Percentiles rank a stretch among this genome's conserved stretches.
These are phyloP conservation scores for Zygothrica quintamaculata DNA, from an alignment of 2,888 invertebrate species.

Conservation along the genomic window DNA sequence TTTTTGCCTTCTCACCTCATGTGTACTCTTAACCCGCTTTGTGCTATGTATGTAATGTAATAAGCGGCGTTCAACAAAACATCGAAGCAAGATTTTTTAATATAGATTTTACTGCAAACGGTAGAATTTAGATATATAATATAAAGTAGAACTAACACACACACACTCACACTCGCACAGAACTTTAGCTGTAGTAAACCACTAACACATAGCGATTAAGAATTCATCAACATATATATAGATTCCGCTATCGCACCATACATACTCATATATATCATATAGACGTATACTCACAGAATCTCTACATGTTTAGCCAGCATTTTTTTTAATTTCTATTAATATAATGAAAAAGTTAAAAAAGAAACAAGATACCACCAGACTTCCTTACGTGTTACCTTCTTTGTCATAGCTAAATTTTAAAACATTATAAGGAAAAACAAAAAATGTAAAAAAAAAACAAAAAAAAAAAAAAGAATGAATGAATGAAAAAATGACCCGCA, in stretches of 20 bases:
- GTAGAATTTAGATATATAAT: conserved; percentile 29
- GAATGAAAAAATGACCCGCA: conserved; percentile 17
- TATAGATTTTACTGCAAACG: conserved; percentile 57
- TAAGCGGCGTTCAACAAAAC: conserved; percentile 56
- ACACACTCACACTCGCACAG: conserved; percentile 22
- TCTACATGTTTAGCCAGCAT: conserved; percentile 50
- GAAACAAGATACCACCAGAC: conserved; percentile 77
- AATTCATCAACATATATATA: conserved; percentile 51
- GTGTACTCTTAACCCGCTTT: conserved; percentile 39
- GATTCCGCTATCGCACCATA: conserved; percentile 69
- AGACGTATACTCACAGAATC: conserved; percentile 28
- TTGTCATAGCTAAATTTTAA: conserved; percentile 42
- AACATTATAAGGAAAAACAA: conserved; percentile 3
- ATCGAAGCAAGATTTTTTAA: conserved; percentile 68
- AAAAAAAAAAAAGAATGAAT: not conserved
- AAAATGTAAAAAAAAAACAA: not conserved
- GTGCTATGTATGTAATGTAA: conserved; percentile 61
- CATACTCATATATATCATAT: conserved; percentile 22
- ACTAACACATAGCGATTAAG: conserved; percentile 39
- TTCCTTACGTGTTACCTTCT: conserved; percentile 78
- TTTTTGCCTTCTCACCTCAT: conserved; percentile 33
- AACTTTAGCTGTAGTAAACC: conserved; percentile 29
- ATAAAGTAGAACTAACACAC: conserved; percentile 19
- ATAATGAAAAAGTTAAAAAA: conserved; percentile 39
- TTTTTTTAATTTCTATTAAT: conserved; percentile 32